Conservation (phyloP, 2,888 invertebrate species). For the Philopedon plagiatum region DNA sequence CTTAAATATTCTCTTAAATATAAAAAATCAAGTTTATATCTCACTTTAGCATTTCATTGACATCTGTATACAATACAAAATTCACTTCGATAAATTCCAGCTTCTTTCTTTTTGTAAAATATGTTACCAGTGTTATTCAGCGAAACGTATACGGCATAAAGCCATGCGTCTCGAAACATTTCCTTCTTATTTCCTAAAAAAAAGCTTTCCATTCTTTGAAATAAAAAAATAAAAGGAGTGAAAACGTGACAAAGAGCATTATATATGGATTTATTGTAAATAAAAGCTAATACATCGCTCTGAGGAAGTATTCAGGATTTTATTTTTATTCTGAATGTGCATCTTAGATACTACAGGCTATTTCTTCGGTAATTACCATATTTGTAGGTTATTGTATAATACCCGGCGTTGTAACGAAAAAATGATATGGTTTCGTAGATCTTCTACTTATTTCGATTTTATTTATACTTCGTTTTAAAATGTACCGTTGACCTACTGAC, state of each 20-base stretch:
- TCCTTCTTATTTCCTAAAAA: not conserved
- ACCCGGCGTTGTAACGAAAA: no score
- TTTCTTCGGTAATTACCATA: no score
- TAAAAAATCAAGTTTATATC: not conserved
- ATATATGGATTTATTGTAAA: not conserved
- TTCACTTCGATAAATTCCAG: not conserved
- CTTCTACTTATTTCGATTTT: no score
- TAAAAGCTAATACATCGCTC: not conserved
- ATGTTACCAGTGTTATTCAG: slow-evolving; percentile 1
- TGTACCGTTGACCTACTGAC: no score
- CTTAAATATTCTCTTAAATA: not conserved
- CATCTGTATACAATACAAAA: not conserved
- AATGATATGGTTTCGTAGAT: no score
- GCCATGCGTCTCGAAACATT: not conserved
- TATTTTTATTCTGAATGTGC: no score
- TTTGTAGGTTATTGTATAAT: no score
- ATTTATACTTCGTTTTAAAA: no score
- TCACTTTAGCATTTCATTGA: not conserved
- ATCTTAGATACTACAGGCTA: no score
- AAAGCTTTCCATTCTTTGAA: not conserved
- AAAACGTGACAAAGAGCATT: not conserved
- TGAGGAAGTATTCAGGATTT: not conserved
- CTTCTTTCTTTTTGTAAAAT: not conserved
- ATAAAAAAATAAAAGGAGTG: not conserved
- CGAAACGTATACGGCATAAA: not conserved